Base-by-base conservation (phyloP, 2,797 vertebrate genomes). In the Vultur gryphus region DNA sequence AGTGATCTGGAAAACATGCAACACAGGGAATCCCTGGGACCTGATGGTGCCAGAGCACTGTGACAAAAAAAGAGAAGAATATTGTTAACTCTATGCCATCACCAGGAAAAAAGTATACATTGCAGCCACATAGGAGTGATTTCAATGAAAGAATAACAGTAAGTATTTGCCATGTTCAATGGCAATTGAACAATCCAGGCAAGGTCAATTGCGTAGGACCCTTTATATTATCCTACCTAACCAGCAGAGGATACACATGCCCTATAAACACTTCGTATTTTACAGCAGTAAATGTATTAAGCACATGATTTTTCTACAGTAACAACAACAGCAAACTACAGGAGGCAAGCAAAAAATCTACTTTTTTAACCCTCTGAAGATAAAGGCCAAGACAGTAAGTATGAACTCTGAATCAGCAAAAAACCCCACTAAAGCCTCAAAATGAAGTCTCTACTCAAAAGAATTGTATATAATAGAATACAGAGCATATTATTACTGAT, bases 361-460 rank as follows among this genome's bases (percentile, higher is more conserved):
- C 5, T 15, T 61, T 73, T 70, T 25, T 41, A 23, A 19, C 5
- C 64, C 43, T 89, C 33, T 51, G 43, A 73, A 69, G 12, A 73
- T 33, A 65, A 78, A 81, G 13, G 9, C 20, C 51, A 28, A 67
- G 15, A 44, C 5, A 48, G 5, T 37, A 55, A 67, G 25, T 54
- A 4, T 58, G 21, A 91, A 39, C 66, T 58, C 43, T 26, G 33
- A 84, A 84, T 18, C 12, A 51, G 31, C 21, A 26, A 78, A 84
- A 79, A n/a, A 24, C 0, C 0, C 3, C 8, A 23, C 6, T 46
- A 82, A 79, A 65, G 7, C 6, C 24, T 76, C 24, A 48, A 39
- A 90, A 69, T 26, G 3, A 88, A 83, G 11, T 21, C 8, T 59
- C 12, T 69, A 14, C 21, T 80, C 39, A 78, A 31, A 84, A 73